These are phyloP conservation scores for Amblyopsis rosae DNA, from an alignment of 2,113 vertebrate genomes.

Conservation along the genomic window DNA sequence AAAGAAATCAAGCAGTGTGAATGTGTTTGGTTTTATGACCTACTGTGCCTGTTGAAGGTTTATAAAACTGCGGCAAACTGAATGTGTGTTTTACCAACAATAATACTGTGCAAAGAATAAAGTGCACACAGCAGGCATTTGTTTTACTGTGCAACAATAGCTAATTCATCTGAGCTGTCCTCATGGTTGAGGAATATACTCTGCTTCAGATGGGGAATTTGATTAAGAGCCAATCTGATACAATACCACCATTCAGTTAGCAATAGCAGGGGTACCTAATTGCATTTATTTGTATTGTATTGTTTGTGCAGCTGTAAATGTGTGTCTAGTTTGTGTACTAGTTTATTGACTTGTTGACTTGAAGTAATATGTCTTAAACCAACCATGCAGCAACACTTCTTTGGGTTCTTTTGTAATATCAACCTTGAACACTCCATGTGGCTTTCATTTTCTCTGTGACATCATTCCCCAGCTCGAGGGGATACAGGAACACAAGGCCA, in stretches of 20 bases:
- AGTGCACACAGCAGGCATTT: background rate
- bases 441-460: slow-evolving; percentile 63
- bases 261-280: background rate
- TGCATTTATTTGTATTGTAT: slow-evolving; percentile 3
- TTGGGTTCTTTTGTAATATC: background rate
- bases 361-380: too few relatives aligned
- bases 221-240: slow-evolving; percentile 20
- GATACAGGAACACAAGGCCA: slow-evolving; percentile 28
- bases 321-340: background rate
- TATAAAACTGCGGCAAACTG: background rate
- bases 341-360: too few relatives aligned
- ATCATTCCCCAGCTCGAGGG: slow-evolving; percentile 39
- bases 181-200: background rate
- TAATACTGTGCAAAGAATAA: background rate
- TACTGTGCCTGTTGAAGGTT: background rate
- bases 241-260: background rate
- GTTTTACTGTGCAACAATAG: background rate
- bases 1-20: background rate
- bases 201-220: background rate
- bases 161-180: background rate
- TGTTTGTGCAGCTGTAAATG: background rate
- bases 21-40: background rate
- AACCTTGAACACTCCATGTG: slow-evolving; percentile 50
- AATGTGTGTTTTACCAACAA: background rate
- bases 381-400: background rate